Percentiles rank a stretch among this genome's conserved stretches.
Evolutionary conservation across 2,797 vertebrate genomes (phyloP).

Genomic region (Enteromius paludinosus): DNA sequence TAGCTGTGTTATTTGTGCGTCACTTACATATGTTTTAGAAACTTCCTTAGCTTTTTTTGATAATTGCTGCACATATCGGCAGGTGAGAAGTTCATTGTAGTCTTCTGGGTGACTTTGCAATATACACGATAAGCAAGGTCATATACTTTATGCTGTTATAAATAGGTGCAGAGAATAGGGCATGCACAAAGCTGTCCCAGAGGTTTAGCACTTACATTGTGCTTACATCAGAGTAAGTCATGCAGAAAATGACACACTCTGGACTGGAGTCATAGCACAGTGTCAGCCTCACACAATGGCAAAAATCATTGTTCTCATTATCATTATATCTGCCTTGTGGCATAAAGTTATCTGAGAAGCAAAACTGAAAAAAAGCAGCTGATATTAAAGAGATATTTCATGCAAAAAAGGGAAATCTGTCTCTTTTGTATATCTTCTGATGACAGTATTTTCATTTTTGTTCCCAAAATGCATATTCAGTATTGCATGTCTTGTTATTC

Average conservation of each 20-base stretch:
- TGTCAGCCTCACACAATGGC: neutral
- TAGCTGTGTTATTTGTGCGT: constrained; percentile 15
- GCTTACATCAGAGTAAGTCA: constrained; percentile 7
- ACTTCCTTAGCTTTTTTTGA: neutral
- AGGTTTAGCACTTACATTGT: neutral
- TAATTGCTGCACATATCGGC: neutral
- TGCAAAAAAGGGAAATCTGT: neutral
- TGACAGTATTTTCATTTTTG: neutral
- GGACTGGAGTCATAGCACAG: neutral
- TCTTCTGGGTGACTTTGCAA: neutral
- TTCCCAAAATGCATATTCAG: neutral
- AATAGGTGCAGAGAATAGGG: neutral
- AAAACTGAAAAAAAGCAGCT: neutral
- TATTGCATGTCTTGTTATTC: neutral
- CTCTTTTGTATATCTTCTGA: neutral
- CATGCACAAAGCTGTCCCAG: constrained; percentile 7
- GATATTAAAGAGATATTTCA: neutral
- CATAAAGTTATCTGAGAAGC: neutral
- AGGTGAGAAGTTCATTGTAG: constrained; percentile 7
- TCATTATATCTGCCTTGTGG: neutral
- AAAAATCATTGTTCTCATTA: neutral
- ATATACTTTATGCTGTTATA: neutral
- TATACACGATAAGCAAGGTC: neutral
- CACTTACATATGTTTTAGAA: constrained; percentile 18
- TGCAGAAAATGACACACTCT: neutral